phyloP scores from a whole-genome alignment of 2,113 vertebrate genomes.

The Ranitomeya variabilis region DNA sequence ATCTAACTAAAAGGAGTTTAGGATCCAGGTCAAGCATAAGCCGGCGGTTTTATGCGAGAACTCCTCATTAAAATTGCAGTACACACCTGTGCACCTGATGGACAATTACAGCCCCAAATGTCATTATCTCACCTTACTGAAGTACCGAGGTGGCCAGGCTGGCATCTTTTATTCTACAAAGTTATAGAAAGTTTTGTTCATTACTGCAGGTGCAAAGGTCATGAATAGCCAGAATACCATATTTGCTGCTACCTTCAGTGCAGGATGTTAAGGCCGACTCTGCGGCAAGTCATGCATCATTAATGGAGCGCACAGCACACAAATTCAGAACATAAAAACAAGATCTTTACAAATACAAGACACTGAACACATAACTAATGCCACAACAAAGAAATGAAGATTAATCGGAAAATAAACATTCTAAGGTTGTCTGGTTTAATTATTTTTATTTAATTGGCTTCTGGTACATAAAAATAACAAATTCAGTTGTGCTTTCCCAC shows the following conservation, averaged over 20 bases:
- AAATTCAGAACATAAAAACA: not conserved
- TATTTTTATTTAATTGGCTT: no score
- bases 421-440: no score
- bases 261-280: not conserved
- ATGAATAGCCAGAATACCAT: not conserved
- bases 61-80: not conserved
- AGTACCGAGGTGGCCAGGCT: slow-evolving; percentile 5
- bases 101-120: slow-evolving; percentile 22
- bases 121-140: slow-evolving; percentile 12
- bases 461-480: no score
- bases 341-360: not conserved
- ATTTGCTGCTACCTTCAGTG: not conserved
- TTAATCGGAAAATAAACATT: not conserved
- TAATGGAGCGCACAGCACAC: not conserved
- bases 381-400: not conserved
- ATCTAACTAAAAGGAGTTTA: slow-evolving; percentile 15
- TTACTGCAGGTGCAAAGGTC: not conserved
- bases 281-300: slow-evolving; percentile 10
- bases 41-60: not conserved
- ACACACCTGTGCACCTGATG: slow-evolving; percentile 5
- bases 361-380: not conserved
- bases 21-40: not conserved
- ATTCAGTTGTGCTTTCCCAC: no score
- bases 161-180: not conserved
- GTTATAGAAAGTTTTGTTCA: not conserved